Conservation (phyloP, 2,888 invertebrate genomes). For the Sminthurinus aureus region DNA sequence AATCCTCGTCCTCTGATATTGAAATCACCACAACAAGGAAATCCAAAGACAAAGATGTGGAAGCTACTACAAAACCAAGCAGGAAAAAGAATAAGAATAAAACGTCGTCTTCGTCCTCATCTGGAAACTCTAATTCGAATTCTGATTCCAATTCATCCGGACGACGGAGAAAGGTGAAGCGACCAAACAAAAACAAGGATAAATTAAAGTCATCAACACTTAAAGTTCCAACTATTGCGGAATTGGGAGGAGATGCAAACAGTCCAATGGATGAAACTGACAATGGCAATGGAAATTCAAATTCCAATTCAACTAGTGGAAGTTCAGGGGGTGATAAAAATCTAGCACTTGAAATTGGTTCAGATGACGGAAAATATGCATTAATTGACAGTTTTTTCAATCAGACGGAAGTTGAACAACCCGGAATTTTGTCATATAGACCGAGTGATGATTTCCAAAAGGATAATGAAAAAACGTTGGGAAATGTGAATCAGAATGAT, state of each 20-base stretch:
- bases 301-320: too few species aligned
- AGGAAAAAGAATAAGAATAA: slow-evolving; percentile 5
- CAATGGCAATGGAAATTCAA: too few species aligned
- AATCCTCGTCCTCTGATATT: background rate
- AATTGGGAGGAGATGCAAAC: background rate
- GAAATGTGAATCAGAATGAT: slow-evolving; percentile 83
- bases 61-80: background rate
- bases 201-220: background rate
- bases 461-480: slow-evolving; percentile 80
- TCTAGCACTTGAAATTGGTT: slow-evolving; percentile 58
- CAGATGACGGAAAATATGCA: slow-evolving; percentile 84
- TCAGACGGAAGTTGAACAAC: slow-evolving; percentile 72
- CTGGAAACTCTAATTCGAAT: too few species aligned
- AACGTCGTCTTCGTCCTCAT: background rate
- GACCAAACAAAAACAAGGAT: background rate
- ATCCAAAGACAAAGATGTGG: background rate
- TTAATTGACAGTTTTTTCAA: slow-evolving; percentile 83
- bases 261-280: background rate
- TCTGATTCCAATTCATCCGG: background rate
- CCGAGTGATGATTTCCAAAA: slow-evolving; percentile 81
- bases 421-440: slow-evolving; percentile 83
- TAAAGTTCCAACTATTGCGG: background rate
- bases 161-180: background rate
- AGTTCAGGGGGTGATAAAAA: slow-evolving; percentile 53
- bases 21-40: background rate